phyloP scores from a whole-genome alignment of 2,888 invertebrate genomes.

The Hermodice carunculata region DNA sequence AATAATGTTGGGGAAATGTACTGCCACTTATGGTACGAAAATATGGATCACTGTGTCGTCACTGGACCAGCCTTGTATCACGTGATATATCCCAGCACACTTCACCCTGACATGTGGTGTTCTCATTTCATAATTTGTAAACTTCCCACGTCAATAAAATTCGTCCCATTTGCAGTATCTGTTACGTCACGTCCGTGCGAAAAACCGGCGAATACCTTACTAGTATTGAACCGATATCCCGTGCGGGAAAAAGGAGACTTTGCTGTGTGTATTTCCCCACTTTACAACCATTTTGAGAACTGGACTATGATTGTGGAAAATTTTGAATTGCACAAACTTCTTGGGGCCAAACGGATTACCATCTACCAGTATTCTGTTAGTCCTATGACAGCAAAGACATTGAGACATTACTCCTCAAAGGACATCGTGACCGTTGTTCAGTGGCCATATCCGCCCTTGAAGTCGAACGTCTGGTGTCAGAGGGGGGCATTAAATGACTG shows the following conservation, averaged over 20 bases:
- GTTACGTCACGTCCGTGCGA: constrained; percentile 18
- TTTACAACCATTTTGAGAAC: constrained; percentile 24
- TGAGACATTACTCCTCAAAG: constrained; percentile 16
- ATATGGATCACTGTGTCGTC: not conserved
- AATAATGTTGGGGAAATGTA: constrained; percentile 28
- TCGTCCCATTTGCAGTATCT: constrained; percentile 26
- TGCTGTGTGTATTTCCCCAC: constrained; percentile 27
- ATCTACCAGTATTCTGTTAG: constrained; percentile 25
- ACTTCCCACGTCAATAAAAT: not conserved
- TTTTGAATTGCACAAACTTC: constrained; percentile 32
- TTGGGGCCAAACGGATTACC: constrained; percentile 26
- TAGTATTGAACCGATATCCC: constrained; percentile 26
- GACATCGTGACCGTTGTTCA: constrained; percentile 10
- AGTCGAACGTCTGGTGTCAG: constrained; percentile 24
- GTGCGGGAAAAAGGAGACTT: constrained; percentile 1
- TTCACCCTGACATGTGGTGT: constrained; percentile 29
- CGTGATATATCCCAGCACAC: constrained; percentile 29
- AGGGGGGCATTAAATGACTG: constrained; percentile 37
- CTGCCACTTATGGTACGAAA: constrained; percentile 34
- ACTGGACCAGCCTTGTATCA: constrained; percentile 29
- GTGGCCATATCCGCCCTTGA: constrained; percentile 20
- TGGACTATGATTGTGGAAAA: constrained; percentile 30
- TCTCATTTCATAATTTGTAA: constrained; percentile 35
- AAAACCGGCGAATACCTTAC: constrained; percentile 13
- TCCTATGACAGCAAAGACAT: not conserved